Evolutionary conservation across 2,113 vertebrate genomes (phyloP).

Genomic region (Aramus guarauna): DNA sequence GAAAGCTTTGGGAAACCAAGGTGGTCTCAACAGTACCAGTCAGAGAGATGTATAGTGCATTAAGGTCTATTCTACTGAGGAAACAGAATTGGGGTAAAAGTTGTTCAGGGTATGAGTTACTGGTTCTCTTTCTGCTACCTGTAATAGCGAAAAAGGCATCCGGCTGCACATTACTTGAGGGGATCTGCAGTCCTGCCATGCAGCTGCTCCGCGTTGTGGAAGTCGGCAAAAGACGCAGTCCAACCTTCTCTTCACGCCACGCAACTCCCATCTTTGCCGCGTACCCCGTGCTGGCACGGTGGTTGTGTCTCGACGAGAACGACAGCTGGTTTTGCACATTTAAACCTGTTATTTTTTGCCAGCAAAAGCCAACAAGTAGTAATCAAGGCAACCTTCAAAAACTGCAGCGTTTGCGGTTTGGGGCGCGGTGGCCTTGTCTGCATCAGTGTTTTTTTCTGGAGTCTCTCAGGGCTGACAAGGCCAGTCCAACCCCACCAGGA

Average conservation of each 20-base stretch:
- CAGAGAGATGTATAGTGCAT: not conserved
- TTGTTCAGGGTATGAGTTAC: not conserved
- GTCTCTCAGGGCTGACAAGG: not conserved
- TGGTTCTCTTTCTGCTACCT: not conserved
- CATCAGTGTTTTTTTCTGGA: not conserved
- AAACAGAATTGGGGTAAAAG: not conserved
- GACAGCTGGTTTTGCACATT: not conserved
- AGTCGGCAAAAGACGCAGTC: not conserved
- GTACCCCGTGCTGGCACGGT: not conserved
- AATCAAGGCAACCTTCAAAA: slow-evolving; percentile 6
- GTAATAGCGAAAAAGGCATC: not conserved
- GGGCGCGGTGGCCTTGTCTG: not conserved
- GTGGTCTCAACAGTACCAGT: not conserved
- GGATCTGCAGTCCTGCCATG: not conserved
- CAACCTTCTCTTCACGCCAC: not conserved
- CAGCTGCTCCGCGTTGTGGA: not conserved
- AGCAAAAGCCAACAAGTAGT: not conserved
- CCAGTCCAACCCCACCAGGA: not conserved
- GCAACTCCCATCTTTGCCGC: not conserved
- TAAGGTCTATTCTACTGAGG: not conserved
- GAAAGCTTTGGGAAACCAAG: not conserved
- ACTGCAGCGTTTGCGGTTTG: not conserved
- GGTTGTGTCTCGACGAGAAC: not conserved
- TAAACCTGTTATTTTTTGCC: not conserved
- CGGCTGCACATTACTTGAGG: accelerated